Evolutionary conservation across 2,113 vertebrate genomes (phyloP).

Genomic region (Gnathochromis pfefferi): DNA sequence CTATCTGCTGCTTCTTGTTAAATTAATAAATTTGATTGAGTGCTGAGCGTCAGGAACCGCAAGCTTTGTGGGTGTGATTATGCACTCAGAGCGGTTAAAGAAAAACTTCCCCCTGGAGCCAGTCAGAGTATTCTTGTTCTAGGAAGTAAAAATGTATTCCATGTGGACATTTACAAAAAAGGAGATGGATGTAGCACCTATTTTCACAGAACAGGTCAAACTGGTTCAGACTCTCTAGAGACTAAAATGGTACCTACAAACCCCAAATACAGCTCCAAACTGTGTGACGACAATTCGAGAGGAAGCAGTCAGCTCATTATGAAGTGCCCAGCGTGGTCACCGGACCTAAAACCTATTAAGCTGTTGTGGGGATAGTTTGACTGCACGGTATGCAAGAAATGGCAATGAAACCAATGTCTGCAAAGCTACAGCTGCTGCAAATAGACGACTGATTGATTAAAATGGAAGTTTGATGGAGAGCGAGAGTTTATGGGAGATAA

Average conservation of each 20-base stretch:
- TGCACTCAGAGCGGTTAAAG: neutral
- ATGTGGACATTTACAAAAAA: neutral
- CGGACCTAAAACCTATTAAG: neutral
- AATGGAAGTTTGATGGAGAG: neutral
- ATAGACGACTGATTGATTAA: neutral
- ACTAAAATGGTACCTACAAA: neutral
- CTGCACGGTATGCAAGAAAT: neutral
- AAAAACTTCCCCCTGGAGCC: neutral
- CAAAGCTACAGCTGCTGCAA: neutral
- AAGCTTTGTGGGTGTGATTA: neutral
- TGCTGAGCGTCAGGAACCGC: neutral
- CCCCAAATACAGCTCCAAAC: neutral
- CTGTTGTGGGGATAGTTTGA: neutral
- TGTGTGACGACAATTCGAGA: neutral
- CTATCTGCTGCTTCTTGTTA: neutral
- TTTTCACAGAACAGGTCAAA: neutral
- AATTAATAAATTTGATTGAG: neutral
- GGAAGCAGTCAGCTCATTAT: neutral
- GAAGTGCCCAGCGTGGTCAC: neutral
- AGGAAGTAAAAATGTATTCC: neutral
- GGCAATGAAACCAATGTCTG: neutral
- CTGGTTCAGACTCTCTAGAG: neutral
- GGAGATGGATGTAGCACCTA: neutral
- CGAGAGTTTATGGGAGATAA: neutral
- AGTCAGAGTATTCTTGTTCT: neutral